Evolutionary conservation across 2,797 vertebrate species (phyloP), one percentile per base, ranked within the genome.

Genomic region (Discoglossus pictus): DNA sequence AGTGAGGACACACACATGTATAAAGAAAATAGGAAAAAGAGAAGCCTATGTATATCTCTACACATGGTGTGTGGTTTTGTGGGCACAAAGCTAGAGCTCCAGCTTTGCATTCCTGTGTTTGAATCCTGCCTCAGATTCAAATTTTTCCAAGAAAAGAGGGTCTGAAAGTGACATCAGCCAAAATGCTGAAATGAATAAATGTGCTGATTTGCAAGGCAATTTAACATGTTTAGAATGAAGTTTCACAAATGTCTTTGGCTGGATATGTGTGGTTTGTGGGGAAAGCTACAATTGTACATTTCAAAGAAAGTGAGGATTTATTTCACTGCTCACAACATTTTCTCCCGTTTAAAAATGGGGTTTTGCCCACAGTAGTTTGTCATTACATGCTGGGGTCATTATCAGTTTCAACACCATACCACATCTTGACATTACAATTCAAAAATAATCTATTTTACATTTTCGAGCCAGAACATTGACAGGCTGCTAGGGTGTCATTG

Each of bases 191-290:
- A 70, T 58, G 40, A 64, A 54, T 63, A 64, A 63, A 70, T 70
- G 68, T 70, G 68, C 68, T 64, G 68, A 70, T 70, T 70, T 70
- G 60, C 44, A 63, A 63, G 60, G 52, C 60, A 50, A 70, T 64
- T 70, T 70, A 63, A 55, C 68, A 70, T 63, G 52, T 61, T 70
- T 70, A 63, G 68, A 70, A 53, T 56, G 68, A 58, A 42, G 52
- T 50, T 63, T 70, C 68, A 70, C 52, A 70, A 70, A 70, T 70
- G 60, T 70, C 44, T 70, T 64, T 63, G 68, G 68, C 68, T 63
- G 43, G 36, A 64, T 50, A 58, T 48, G 43, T 70, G 68, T 70
- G 68, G 68, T 70, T 70, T 70, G 52, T 63, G 60, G 68, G 67
- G 34, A 62, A 68, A 46, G 35, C 51, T 21, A 51, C 23, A 31